A percentile compares a stretch with the other conserved stretches of the same genome.
Evolutionary conservation across 2,797 vertebrate species (phyloP).

Genomic region (Carapus acus): DNA sequence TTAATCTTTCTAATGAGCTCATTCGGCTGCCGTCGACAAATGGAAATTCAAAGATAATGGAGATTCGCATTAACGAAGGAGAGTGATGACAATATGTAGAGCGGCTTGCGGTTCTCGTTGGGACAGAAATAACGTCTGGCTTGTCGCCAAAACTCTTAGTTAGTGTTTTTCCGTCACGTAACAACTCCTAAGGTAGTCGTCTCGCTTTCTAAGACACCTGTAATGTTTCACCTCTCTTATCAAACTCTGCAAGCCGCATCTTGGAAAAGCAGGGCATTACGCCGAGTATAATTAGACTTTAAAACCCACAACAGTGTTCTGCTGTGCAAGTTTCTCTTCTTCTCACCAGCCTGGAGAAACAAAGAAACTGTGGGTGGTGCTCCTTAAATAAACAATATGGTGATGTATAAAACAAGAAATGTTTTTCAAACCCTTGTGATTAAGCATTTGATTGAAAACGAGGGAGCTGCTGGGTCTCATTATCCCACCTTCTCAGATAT

Average conservation of each 20-base stretch:
- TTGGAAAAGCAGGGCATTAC: slow-evolving; percentile 14
- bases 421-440: too few species aligned
- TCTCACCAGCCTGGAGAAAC: slow-evolving; percentile 21
- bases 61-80: slow-evolving; percentile 21
- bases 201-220: slow-evolving; percentile 33
- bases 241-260: slow-evolving; percentile 23
- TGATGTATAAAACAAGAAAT: slow-evolving; percentile 19
- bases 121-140: slow-evolving; percentile 29
- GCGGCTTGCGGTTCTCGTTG: slow-evolving; percentile 12
- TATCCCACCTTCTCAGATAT: slow-evolving; percentile 18
- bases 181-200: slow-evolving; percentile 20
- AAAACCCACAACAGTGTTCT: slow-evolving; percentile 28
- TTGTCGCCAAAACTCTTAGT: slow-evolving; percentile 21
- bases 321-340: slow-evolving; percentile 15
- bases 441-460: too few species aligned
- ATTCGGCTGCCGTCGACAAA: slow-evolving; percentile 23
- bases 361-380: slow-evolving; percentile 20
- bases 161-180: slow-evolving; percentile 15
- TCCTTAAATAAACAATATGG: slow-evolving; percentile 26
- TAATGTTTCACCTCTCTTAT: slow-evolving; percentile 20
- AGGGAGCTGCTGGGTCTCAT: slow-evolving; percentile 7
- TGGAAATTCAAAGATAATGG: slow-evolving; percentile 27
- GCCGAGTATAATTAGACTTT: slow-evolving; percentile 34
- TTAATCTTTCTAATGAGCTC: slow-evolving; percentile 41
- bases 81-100: slow-evolving; percentile 20